Percentiles rank a stretch among this genome's conserved stretches.
phyloP scores from a whole-genome alignment of 2,888 invertebrate species.

The Eristalis tenax region DNA sequence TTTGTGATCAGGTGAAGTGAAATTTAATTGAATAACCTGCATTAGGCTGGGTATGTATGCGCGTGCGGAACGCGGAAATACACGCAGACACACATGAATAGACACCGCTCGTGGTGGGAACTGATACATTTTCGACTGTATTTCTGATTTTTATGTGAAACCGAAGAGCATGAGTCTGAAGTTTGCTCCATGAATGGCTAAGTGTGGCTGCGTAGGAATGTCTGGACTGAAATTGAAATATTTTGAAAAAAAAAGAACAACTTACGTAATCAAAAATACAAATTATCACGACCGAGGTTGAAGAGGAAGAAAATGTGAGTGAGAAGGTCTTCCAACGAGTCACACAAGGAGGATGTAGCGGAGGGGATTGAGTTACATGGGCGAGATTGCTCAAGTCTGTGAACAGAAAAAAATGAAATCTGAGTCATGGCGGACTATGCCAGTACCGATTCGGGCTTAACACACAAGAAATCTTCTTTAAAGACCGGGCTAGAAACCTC shows the following conservation, averaged over 20 bases:
- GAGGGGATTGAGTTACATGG: neutral
- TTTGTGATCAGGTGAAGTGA: conserved; percentile 32
- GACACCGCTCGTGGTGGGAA: neutral
- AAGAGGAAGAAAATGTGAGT: neutral
- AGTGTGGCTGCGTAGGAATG: neutral
- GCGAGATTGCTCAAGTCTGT: too few species aligned
- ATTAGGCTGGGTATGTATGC: conserved; percentile 10
- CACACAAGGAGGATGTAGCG: neutral
- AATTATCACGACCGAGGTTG: too few species aligned
- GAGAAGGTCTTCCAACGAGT: neutral
- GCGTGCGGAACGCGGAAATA: conserved; percentile 32
- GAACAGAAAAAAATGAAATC: neutral
- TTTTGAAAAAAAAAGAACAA: neutral
- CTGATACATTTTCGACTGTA: conserved; percentile 6
- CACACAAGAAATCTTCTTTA: too few species aligned
- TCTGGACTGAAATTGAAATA: neutral
- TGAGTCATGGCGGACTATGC: too few species aligned
- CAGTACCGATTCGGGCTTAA: too few species aligned
- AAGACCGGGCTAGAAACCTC: too few species aligned
- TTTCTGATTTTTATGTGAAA: conserved; percentile 9
- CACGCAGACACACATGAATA: neutral
- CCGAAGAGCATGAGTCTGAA: neutral
- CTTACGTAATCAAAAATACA: conserved; percentile 16
- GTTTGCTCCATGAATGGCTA: conserved; percentile 6
- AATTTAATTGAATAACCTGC: conserved; percentile 59